Base-by-base conservation (phyloP, 2,797 vertebrate genomes). In the Microctenopoma lineatum region DNA sequence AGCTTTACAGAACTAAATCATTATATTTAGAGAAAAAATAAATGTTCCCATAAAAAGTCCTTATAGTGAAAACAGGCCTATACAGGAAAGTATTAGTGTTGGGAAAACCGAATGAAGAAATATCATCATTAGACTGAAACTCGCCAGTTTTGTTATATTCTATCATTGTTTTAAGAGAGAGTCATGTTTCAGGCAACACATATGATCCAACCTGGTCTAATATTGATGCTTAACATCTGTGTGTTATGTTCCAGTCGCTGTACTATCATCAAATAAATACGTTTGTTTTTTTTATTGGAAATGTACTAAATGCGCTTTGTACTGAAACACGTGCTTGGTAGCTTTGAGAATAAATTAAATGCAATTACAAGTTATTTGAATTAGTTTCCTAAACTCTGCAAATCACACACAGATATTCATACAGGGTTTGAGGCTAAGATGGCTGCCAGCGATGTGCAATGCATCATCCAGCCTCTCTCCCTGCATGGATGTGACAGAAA, bases 351-450 rank as follows among this genome's bases (percentile, higher is more conserved):
- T 7, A 42, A 5, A 42, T 16, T 16, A 5, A 13, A 26, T 25
- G 4, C 7, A 26, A 18, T 32, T 2, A 16, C 8, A 34, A 4
- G 7, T 1, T 0, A 14, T 58, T 48, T 12, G 50, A 12, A 46
- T 65, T 18, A 10, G 27, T 55, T 65, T 32, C 25, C 13, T 36
- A 29, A 65, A 21, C 1, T 38, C 4, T 5, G 4, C 27, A 13
- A 1, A 13, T 39, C 4, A 12, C 21, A 32, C 9, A 6, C 29
- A 47, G 42, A 38, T 26, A 18, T 32, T 15, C 2, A 14, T 7
- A 15, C 18, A n/a, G 15, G 38, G 14, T 47, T 27, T 15, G 26
- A 26, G 59, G 18, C 46, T 41, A 75, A 79, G 36, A 76, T 76
- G 74, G 68, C 75, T 39, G 45, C 44, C 45, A 47, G 15, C n/a